Conservation (phyloP, 2,888 invertebrate genomes). For the Lagria hirta region DNA sequence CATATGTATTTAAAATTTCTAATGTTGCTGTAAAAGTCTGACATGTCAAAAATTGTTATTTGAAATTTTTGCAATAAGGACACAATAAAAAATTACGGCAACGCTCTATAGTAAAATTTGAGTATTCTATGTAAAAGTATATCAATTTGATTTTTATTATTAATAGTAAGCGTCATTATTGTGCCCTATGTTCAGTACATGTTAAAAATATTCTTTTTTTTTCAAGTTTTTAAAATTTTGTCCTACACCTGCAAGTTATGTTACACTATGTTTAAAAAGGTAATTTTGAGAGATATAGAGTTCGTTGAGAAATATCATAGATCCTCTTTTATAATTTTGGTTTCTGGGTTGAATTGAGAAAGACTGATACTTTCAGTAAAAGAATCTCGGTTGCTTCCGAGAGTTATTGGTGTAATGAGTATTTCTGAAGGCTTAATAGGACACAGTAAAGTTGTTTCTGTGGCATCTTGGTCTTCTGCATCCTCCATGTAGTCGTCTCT, state of each 20-base stretch:
- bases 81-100: constrained; percentile 9
- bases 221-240: constrained; percentile 27
- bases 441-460: constrained; percentile 60
- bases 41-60: constrained; percentile 4
- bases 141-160: constrained; percentile 23
- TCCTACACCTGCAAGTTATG: constrained; percentile 10
- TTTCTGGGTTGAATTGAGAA: constrained; percentile 29
- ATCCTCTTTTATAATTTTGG: constrained; percentile 26
- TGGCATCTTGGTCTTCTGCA: constrained; percentile 47
- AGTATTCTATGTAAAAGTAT: constrained; percentile 15
- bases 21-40: constrained; percentile 9
- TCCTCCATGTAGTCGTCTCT: constrained; percentile 20
- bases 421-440: constrained; percentile 57
- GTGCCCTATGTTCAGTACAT: constrained; percentile 47
- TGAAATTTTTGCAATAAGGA: constrained; percentile 7
- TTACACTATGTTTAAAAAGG: constrained; percentile 8
- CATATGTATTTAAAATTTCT: constrained; percentile 9
- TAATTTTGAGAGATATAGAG: constrained; percentile 4
- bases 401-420: constrained; percentile 47
- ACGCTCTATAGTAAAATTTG: constrained; percentile 10
- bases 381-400: constrained; percentile 29
- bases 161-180: constrained; percentile 49
- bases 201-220: constrained; percentile 32
- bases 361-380: constrained; percentile 30
- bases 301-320: constrained; percentile 22